A percentile compares a stretch with the other conserved stretches of the same genome.
Conservation (phyloP, 2,797 vertebrate species). For the Leucoraja ocellata region DNA sequence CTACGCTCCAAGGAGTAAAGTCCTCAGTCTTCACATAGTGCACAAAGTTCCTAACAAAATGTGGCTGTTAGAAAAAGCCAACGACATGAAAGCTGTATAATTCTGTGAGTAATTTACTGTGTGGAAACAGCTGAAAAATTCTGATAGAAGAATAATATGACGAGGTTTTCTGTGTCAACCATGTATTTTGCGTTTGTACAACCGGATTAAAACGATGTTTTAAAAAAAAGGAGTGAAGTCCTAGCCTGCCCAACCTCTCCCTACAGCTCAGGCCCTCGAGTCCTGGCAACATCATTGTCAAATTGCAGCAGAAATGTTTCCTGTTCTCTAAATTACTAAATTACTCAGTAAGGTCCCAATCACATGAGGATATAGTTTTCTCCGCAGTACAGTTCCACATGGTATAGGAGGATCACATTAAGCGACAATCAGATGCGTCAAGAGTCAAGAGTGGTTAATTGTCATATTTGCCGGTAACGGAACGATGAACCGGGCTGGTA, state of each 20-base stretch:
- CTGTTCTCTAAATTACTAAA: neutral
- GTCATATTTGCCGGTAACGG: too few species aligned
- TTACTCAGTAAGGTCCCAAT: neutral
- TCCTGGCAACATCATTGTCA: too few species aligned
- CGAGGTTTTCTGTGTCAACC: conserved; percentile 42
- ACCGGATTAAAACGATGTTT: conserved; percentile 44
- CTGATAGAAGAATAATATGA: conserved; percentile 48
- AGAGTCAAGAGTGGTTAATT: too few species aligned
- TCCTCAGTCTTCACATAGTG: too few species aligned
- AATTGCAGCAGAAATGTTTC: neutral
- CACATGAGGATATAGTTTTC: too few species aligned
- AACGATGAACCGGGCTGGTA: too few species aligned
- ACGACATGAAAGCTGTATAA: conserved; percentile 51
- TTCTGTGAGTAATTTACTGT: conserved; percentile 51
- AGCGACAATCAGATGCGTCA: too few species aligned
- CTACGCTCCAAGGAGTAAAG: too few species aligned
- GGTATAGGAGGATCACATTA: too few species aligned
- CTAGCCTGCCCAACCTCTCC: too few species aligned
- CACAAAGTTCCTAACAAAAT: conserved; percentile 42
- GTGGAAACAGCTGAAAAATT: conserved; percentile 52
- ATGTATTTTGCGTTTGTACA: conserved; percentile 39
- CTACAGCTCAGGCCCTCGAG: too few species aligned
- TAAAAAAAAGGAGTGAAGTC: neutral
- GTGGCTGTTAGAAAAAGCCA: conserved; percentile 50
- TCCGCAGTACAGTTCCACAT: too few species aligned